Percentiles rank a stretch among this genome's conserved stretches.
Conservation (phyloP, 2,888 invertebrate species). For the Vandiemenella viatica region DNA sequence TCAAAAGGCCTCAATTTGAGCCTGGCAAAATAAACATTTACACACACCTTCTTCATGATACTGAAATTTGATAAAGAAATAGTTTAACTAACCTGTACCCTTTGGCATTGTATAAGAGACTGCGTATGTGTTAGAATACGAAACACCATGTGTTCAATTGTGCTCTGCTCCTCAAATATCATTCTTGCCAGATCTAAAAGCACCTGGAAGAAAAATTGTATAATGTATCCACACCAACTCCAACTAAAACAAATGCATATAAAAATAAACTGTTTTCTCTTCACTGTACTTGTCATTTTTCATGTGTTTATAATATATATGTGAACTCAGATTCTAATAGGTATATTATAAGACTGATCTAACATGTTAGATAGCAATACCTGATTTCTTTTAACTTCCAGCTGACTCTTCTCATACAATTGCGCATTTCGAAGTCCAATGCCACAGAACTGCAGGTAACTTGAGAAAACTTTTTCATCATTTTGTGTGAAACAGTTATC, state of each 20-base stretch:
- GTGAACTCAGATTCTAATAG: too few species aligned
- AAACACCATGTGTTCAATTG: constrained; percentile 87
- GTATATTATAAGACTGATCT: too few species aligned
- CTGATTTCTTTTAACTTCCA: constrained; percentile 91
- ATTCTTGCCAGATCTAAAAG: constrained; percentile 85
- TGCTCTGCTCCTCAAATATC: constrained; percentile 94
- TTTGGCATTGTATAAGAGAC: constrained; percentile 83
- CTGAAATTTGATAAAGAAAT: too few species aligned
- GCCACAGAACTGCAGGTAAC: constrained; percentile 91
- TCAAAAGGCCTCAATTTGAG: too few species aligned
- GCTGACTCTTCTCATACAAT: constrained; percentile 83
- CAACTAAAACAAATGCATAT: too few species aligned
- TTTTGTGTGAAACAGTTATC: constrained; percentile 67
- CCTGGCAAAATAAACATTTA: too few species aligned
- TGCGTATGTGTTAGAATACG: constrained; percentile 88
- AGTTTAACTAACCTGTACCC: constrained; percentile 71
- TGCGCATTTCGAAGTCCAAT: constrained; percentile 93
- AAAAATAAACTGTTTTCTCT: too few species aligned
- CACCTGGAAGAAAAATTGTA: constrained; percentile 40
- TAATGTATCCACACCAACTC: too few species aligned
- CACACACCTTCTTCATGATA: too few species aligned
- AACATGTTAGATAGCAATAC: too few species aligned
- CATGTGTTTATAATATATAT: too few species aligned
- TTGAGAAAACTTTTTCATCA: constrained; percentile 82
- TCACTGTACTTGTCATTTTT: too few species aligned